These are phyloP conservation scores for Ambastaia sidthimunki DNA, from an alignment of 2,797 vertebrate species.

Conservation along the genomic window DNA sequence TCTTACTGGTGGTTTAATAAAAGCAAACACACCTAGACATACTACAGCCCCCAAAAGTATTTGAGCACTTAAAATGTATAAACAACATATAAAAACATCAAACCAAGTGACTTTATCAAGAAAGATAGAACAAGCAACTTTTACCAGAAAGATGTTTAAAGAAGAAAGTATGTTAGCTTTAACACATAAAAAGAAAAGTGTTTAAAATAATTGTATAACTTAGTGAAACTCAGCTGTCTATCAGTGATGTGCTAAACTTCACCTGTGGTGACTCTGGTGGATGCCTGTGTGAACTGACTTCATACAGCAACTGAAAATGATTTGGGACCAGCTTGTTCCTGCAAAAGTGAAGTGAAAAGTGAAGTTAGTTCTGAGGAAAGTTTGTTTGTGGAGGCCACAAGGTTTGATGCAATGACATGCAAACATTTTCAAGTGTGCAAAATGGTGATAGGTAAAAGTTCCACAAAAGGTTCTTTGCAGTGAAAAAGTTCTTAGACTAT, in stretches of 20 bases:
- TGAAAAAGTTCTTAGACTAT: too few relatives aligned
- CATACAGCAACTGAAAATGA: background rate
- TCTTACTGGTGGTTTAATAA: slow-evolving; percentile 31
- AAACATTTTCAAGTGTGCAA: background rate
- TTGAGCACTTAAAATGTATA: background rate
- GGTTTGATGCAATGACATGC: background rate
- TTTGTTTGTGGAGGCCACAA: background rate
- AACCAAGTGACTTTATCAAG: background rate
- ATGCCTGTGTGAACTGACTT: background rate
- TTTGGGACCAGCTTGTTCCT: background rate
- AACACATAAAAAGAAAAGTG: background rate
- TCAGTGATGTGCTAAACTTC: too few relatives aligned
- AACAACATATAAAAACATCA: background rate
- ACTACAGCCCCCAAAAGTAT: background rate
- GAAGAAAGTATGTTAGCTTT: background rate
- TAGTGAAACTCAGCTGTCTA: too few relatives aligned
- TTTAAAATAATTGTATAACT: background rate
- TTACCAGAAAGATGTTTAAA: background rate
- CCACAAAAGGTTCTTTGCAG: too few relatives aligned
- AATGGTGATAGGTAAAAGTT: background rate
- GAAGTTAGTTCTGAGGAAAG: background rate
- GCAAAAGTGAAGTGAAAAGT: background rate
- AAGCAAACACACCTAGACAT: background rate
- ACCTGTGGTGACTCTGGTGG: too few relatives aligned
- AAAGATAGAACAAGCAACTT: background rate